Evolutionary conservation across 1,140 invertebrate genomes (phyloP).

Genomic region (Amphibalanus amphitrite): DNA sequence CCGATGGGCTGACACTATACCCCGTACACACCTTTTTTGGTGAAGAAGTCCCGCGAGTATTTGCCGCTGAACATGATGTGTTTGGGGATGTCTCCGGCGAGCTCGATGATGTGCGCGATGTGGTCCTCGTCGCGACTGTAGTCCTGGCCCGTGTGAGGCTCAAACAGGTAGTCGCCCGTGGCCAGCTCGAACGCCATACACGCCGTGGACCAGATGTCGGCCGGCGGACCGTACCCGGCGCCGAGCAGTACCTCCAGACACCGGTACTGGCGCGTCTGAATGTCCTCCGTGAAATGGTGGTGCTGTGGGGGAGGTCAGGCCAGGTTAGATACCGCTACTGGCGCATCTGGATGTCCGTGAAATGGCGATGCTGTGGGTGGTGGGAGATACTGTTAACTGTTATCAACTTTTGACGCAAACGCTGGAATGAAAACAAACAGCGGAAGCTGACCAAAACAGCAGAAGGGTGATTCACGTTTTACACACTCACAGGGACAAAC

Average conservation of each 20-base stretch:
- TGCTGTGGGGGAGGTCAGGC: too few species aligned
- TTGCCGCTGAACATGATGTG: constrained; percentile 75
- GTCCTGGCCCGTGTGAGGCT: constrained; percentile 71
- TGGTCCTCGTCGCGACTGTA: constrained; percentile 88
- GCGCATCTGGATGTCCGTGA: too few species aligned
- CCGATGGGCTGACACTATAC: too few species aligned
- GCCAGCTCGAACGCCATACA: constrained; percentile 92
- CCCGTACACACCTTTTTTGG: constrained; percentile 68
- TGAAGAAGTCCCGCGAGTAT: constrained; percentile 85
- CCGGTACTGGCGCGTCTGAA: constrained; percentile 95
- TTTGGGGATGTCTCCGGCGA: constrained; percentile 85
- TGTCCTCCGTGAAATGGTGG: constrained; percentile 85
- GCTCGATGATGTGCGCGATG: constrained; percentile 93
- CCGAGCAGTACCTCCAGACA: constrained; percentile 82
- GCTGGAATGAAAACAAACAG: too few species aligned
- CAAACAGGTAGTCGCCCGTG: constrained; percentile 97
- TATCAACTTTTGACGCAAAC: too few species aligned
- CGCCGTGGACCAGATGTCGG: constrained; percentile 60
- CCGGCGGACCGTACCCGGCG: constrained; percentile 47
- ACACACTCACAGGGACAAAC: too few species aligned
- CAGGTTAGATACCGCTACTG: too few species aligned
- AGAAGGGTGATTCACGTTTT: too few species aligned
- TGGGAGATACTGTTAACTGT: too few species aligned
- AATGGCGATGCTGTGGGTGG: too few species aligned
- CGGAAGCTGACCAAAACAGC: too few species aligned